Evolutionary conservation across 2,888 invertebrate species (phyloP).

Genomic region (Glyphotaelius pellucidus): DNA sequence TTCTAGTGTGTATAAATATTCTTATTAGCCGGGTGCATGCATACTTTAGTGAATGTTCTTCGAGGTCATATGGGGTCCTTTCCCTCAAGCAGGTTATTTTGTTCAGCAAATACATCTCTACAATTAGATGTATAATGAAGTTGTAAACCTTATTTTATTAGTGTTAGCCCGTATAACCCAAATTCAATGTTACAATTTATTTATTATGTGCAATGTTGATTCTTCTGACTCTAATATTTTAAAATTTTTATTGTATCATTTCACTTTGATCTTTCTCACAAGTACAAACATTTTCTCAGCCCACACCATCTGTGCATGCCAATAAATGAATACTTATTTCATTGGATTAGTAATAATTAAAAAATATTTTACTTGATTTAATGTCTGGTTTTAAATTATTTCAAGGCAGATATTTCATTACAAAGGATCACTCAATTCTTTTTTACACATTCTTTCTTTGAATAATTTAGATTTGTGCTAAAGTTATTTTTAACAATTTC

Average conservation of each 20-base stretch:
- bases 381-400: background rate
- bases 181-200: background rate
- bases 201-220: background rate
- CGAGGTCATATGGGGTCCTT: background rate
- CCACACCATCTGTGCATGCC: background rate
- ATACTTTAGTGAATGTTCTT: background rate
- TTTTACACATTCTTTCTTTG: background rate
- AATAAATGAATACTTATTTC: background rate
- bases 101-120: background rate
- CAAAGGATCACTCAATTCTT: background rate
- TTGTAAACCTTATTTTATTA: background rate
- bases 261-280: background rate
- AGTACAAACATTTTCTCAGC: background rate
- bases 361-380: no score
- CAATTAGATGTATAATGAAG: no score
- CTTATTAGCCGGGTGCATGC: background rate
- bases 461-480: background rate
- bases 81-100: background rate
- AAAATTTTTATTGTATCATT: no score
- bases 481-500: constrained; percentile 47
- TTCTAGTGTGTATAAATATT: constrained; percentile 56
- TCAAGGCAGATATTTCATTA: background rate
- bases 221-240: background rate
- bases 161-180: background rate
- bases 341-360: no score